A percentile compares a stretch with the other conserved stretches of the same genome.
phyloP scores from a whole-genome alignment of 2,888 invertebrate genomes.

The Trissolcus japonicus region DNA sequence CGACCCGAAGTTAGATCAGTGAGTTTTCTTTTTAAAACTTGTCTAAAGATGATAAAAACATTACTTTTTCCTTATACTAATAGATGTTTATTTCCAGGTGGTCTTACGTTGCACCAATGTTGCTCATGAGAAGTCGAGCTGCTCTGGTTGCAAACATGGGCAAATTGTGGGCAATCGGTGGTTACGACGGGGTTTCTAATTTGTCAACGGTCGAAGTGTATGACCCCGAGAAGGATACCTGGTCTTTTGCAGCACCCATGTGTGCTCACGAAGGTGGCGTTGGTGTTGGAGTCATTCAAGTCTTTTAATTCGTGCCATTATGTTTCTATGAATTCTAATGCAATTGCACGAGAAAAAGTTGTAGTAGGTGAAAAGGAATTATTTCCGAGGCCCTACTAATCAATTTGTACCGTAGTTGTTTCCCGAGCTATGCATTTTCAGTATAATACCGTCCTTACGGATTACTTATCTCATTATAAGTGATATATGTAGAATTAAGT shows the following conservation, averaged over 20 bases:
- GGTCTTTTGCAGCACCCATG: conserved; percentile 87
- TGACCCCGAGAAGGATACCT: conserved; percentile 83
- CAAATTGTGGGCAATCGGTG: conserved; percentile 88
- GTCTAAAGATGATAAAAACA: background rate
- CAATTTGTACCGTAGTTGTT: no score
- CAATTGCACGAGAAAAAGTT: background rate
- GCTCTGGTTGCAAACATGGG: conserved; percentile 90
- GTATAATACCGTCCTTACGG: conserved; percentile 1
- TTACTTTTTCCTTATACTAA: background rate
- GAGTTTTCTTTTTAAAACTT: conserved; percentile 63
- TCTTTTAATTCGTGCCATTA: conserved; percentile 61
- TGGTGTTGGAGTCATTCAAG: conserved; percentile 89
- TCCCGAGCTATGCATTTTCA: conserved; percentile 3
- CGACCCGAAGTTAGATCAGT: conserved; percentile 84
- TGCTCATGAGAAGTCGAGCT: conserved; percentile 87
- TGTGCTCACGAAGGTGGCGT: conserved; percentile 93
- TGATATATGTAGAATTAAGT: background rate
- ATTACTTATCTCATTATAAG: background rate
- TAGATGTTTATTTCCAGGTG: conserved; percentile 77
- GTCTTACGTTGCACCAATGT: conserved; percentile 88
- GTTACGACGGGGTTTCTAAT: conserved; percentile 88
- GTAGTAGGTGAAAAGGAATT: no score
- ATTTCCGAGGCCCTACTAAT: no score
- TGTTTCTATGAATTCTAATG: background rate
- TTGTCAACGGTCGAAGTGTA: conserved; percentile 90